Evolutionary conservation across 2,797 vertebrate genomes (phyloP).

Genomic region (Bucorvus abyssinicus): DNA sequence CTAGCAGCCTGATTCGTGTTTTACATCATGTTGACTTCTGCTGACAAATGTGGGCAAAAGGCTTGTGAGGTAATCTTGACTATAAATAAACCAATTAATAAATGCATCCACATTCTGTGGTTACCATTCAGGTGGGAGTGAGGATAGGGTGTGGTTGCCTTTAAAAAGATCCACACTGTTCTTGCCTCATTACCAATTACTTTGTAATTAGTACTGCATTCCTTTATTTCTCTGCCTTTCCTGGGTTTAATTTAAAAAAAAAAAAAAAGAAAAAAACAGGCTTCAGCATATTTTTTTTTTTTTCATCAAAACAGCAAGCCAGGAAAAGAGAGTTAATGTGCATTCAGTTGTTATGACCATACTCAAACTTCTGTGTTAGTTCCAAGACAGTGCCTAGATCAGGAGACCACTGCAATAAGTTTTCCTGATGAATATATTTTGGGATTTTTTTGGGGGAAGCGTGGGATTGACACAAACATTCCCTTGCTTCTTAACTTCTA

Average conservation of each 20-base stretch:
- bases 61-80: neutral
- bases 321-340: neutral
- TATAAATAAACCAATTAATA: neutral
- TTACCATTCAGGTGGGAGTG: neutral
- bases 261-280: neutral
- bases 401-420: neutral
- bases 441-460: fast-evolving
- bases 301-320: neutral
- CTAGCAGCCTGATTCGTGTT: neutral
- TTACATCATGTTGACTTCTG: neutral
- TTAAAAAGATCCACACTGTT: neutral
- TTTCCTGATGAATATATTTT: neutral
- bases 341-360: neutral
- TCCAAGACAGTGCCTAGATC: neutral
- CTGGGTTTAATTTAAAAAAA: neutral
- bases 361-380: neutral
- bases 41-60: neutral
- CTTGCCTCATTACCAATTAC: neutral
- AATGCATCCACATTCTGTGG: neutral
- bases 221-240: neutral
- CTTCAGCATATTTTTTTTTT: neutral
- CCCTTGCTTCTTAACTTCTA: neutral
- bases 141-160: neutral
- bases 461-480: neutral
- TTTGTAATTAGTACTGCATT: neutral